Evolutionary conservation across 2,113 vertebrate genomes (phyloP), one percentile per base, ranked within the genome.

Genomic region (Microcebus tavaratra): DNA sequence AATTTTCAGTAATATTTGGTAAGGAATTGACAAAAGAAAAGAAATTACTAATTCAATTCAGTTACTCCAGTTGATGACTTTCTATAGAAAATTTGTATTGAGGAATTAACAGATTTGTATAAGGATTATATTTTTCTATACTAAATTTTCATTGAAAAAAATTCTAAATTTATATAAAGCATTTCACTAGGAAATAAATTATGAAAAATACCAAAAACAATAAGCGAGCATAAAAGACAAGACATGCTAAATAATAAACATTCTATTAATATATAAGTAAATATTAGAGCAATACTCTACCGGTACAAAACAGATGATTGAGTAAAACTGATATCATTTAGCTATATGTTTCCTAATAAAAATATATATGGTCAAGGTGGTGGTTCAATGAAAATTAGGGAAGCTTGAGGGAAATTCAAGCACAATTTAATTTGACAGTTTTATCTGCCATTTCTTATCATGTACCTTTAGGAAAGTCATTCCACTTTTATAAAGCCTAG

Each of bases 401-500:
- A 27, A 45, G 36, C 34, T 2, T 34, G 6, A 73, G 8, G 45
- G 59, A 45, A 45, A 45, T 45, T 0, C 6, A 25, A 67, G 1
- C 10, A 25, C 9, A 75, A 48, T 48, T 11, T 39, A 15, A 48
- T 39, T 34, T 45, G 45, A 36, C 13, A 55, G 18, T n/a, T 31
- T 3, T 7, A 7, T 14, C 15, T 21, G 4, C 8, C 23, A 8
- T 39, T 65, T 50, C 50, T 11, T 68, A 34, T 42, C 8, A 59
- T 1, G 14, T 10, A n/a, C n/a, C 27, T 45, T 81, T 29, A 21
- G 25, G 3, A 36, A 65, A 50, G n/a, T 50, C 15, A 21, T 2
- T 57, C 7, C 0, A 20, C 15, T 45, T 34, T 31, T n/a, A 45
- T 2, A 3, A 53, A 39, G 5, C 3, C 3, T 34, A 8, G 14